Evolutionary conservation across 2,888 invertebrate species (phyloP), one percentile per base, ranked within the genome.

Genomic region (Pantelozetes paolii): DNA sequence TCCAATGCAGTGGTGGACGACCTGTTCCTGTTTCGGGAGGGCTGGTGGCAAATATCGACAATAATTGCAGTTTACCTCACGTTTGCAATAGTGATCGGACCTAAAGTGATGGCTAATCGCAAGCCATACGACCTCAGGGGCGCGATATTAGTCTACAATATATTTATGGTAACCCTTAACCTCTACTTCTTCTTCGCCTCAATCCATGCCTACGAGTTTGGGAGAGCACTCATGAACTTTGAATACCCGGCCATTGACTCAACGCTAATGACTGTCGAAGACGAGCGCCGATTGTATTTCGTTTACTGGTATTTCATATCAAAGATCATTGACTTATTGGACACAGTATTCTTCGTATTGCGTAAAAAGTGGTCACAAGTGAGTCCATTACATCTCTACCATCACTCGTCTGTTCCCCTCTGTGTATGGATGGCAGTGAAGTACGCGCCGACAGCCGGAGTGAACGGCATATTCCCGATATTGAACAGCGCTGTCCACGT

Each of bases 341-440:
- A 74, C 45, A 74, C 74, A 13, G 30, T 74, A 28, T 74, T 74
- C 42, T 74, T 74, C 50, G 59, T 74, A 30, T 36, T 74, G 15
- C 54, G 74, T 1, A 74, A 74, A 26, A 74, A 74, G 54, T 42
- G 40, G 23, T 20, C 42, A 30, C 74, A 74, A 64, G 71, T 74
- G 20, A 71, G 54, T 18, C 93, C 94, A 84, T 86, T 96, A 6
- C 95, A 96, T 81, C 91, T 96, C 0, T 96, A 94, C 82, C 96
- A 96, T 82, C 95, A 96, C 82, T 90, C 92, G 40, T 92, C 94
- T 2, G 96, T 96, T 94, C 94, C 94, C 81, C 87, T 89, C 0
- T 87, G 94, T 71, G 94, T 94, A 92, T 96, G 95, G 62, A 92
- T 94, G 78, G 93, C 92, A 0, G 90, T 94, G 79, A 94, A 94